A percentile compares a stretch with the other conserved stretches of the same genome.
phyloP scores from a whole-genome alignment of 1,140 invertebrate genomes.

The Danaus plexippus region DNA sequence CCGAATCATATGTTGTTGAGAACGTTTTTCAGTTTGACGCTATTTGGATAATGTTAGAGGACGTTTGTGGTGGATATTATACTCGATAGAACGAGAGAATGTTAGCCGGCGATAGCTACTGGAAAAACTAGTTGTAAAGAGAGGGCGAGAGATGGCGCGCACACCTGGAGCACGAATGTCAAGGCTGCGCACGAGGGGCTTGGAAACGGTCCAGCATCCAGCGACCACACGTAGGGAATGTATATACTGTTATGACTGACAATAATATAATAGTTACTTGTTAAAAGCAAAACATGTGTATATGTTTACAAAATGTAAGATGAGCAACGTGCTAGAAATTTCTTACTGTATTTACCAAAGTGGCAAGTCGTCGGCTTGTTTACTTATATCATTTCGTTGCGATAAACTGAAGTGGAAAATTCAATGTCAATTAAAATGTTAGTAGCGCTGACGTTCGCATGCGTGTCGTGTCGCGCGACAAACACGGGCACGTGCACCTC shows the following conservation, averaged over 20 bases:
- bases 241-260: slow-evolving; percentile 8
- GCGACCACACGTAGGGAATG: slow-evolving; percentile 24
- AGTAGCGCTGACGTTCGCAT: slow-evolving; percentile 48
- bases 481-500: slow-evolving; percentile 67
- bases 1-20: no score
- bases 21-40: no score
- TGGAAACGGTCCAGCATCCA: slow-evolving; percentile 57
- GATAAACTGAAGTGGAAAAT: slow-evolving; percentile 43
- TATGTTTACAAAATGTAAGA: no score
- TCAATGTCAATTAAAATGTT: slow-evolving; percentile 65
- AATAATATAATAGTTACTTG: no score
- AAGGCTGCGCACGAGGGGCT: slow-evolving; percentile 48
- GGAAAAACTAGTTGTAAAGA: slow-evolving; percentile 51
- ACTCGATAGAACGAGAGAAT: neutral
- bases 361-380: slow-evolving; percentile 8
- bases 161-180: slow-evolving; percentile 66
- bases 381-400: slow-evolving; percentile 31
- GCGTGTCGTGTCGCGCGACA: slow-evolving; percentile 61
- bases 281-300: no score
- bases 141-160: slow-evolving; percentile 40
- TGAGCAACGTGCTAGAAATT: no score
- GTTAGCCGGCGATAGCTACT: slow-evolving; percentile 32
- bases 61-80: no score
- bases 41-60: no score
- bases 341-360: no score